Evolutionary conservation across 2,113 vertebrate species (phyloP), one percentile per base, ranked within the genome.

Genomic region (Rhinopithecus roxellana): DNA sequence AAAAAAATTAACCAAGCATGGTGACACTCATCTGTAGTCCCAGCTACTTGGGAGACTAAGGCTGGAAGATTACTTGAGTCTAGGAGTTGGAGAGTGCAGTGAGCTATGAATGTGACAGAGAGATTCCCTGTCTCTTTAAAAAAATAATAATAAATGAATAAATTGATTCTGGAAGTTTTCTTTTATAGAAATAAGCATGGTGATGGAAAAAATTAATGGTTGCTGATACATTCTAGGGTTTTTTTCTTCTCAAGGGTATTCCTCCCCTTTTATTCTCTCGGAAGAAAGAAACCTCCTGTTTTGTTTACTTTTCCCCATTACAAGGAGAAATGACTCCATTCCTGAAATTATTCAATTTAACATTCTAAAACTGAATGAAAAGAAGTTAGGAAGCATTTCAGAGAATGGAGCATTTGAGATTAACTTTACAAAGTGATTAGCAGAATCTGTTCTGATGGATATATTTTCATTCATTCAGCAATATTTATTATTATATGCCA

Each of bases 371-470:
- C 43, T 27, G n/a, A 57, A 23, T 78, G 38, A 77, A 67, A 90
- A 84, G n/a, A 23, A 90, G 20, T 69, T 67, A 83, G 78, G 55
- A 52, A 83, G 64, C 25, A 61, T 82, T 82, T 83, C 27, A 67
- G 57, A 83, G n/a, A 77, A 38, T 27, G 32, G 57, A 84, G 61
- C 87, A 30, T 69, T n/a, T 69, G 87, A 84, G 70, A 45, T 67
- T 57, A 67, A 82, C 86, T 94, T 82, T 83, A 57, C 75, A 57
- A 90, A 38, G 22, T 69, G 48, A 69, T 77, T 57, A 43, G 38
- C 67, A 23, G 45, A 48, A 55, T 84, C 22, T 69, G 22, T 64
- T 64, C 27, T 2, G 27, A 57, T 78, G 30, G 30, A 67, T 67
- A 35, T 72, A 72, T 81, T 59, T 67, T 84, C 45, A 85, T 38